Conservation (phyloP, 2,888 invertebrate genomes). For the Volucella zonaria region DNA sequence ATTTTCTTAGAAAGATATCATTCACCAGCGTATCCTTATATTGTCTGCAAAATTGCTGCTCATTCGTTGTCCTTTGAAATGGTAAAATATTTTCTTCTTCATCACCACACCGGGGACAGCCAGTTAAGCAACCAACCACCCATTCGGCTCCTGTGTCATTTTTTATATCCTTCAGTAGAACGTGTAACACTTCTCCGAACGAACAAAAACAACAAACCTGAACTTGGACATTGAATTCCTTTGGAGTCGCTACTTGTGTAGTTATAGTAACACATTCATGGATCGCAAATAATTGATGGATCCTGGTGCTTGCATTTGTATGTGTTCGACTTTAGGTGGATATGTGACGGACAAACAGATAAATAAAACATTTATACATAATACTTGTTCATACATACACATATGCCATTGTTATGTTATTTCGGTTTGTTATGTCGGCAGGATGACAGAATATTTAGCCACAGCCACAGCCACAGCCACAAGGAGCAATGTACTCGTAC, state of each 20-base stretch:
- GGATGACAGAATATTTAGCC: slow-evolving; percentile 57
- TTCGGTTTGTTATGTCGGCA: slow-evolving; percentile 61
- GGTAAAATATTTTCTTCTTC: slow-evolving; percentile 39
- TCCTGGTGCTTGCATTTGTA: slow-evolving; percentile 8
- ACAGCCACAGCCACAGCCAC: slow-evolving; percentile 23
- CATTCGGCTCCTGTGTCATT: slow-evolving; percentile 32
- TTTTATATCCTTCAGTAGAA: slow-evolving; percentile 52
- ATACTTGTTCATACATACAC: too few relatives aligned
- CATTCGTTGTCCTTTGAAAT: slow-evolving; percentile 51
- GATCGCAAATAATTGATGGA: slow-evolving; percentile 68
- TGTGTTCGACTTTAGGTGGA: background rate
- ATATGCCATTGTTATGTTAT: slow-evolving; percentile 46
- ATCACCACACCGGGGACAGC: background rate
- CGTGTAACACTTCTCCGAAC: slow-evolving; percentile 57
- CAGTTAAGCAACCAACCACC: slow-evolving; percentile 2
- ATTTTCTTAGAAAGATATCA: slow-evolving; percentile 62
- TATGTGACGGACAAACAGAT: slow-evolving; percentile 29
- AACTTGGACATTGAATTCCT: slow-evolving; percentile 44
- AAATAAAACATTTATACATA: slow-evolving; percentile 55
- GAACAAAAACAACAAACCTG: slow-evolving; percentile 62
- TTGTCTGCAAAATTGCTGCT: slow-evolving; percentile 68
- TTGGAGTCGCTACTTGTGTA: background rate
- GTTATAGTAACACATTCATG: slow-evolving; percentile 56
- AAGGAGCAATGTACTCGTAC: slow-evolving; percentile 27
- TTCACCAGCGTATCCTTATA: slow-evolving; percentile 67